Percentiles rank a stretch among this genome's conserved stretches.
Conservation (phyloP, 37 sponge, comb jelly and placozoan genomes). For the Beroe ovata region DNA sequence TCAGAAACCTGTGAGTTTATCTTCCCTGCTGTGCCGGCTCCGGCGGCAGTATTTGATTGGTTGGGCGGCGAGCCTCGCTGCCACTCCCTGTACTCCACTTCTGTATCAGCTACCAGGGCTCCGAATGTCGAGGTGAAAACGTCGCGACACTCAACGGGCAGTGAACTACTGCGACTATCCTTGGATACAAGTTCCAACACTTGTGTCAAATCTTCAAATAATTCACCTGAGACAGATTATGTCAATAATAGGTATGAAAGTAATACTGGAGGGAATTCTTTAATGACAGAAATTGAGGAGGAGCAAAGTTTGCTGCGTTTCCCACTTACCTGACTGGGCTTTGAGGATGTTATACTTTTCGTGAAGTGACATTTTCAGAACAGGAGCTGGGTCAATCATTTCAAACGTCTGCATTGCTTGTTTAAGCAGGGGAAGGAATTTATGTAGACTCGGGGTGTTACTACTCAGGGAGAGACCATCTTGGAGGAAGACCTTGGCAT, state of each 20-base stretch:
- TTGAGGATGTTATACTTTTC: conserved; percentile 17
- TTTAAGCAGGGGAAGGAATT: conserved; percentile 59
- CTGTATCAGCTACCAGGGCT: conserved; percentile 16
- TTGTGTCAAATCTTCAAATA: conserved; percentile 4
- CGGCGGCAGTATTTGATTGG: neutral
- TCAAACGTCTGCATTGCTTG: conserved; percentile 49
- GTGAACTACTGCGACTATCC: neutral
- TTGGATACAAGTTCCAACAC: neutral
- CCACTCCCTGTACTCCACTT: conserved; percentile 57
- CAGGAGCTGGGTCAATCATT: conserved; percentile 42
- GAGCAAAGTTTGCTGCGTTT: no score
- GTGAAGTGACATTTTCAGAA: conserved; percentile 7
- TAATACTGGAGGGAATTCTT: no score
- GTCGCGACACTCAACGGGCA: neutral
- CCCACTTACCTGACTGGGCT: conserved; percentile 34
- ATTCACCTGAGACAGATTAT: conserved; percentile 36
- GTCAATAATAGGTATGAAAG: no score
- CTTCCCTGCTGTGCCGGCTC: neutral
- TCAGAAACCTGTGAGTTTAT: conserved; percentile 58
- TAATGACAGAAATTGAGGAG: no score
- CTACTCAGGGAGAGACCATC: conserved; percentile 22
- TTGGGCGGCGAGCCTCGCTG: conserved; percentile 34
- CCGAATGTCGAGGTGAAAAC: conserved; percentile 1
- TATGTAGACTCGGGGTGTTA: conserved; percentile 35
- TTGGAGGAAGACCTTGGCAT: conserved; percentile 24